Percentiles rank a stretch among this genome's conserved stretches.
Conservation (phyloP, 2,113 vertebrate genomes). For the Cercopithecus mona region DNA sequence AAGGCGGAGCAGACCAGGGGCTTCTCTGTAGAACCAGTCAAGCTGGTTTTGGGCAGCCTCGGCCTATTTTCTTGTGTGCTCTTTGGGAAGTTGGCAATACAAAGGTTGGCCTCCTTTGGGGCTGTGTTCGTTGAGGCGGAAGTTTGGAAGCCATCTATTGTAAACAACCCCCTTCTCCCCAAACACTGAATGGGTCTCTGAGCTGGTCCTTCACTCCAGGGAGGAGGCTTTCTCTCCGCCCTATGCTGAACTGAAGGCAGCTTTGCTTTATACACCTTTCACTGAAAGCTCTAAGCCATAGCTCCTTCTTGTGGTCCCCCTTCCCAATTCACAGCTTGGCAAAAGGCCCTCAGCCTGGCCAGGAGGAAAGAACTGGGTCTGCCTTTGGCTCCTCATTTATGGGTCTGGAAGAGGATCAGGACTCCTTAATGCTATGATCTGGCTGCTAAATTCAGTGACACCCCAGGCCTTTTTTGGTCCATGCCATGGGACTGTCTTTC, state of each 20-base stretch:
- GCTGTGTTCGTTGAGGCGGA: conserved; percentile 8
- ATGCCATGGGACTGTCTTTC: background rate
- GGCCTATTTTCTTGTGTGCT: conserved; percentile 66
- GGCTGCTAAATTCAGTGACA: background rate
- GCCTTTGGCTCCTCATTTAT: background rate
- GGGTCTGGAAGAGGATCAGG: background rate
- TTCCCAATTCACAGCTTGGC: background rate
- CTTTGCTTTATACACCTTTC: background rate
- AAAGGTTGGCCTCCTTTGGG: conserved; percentile 54
- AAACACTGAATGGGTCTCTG: background rate
- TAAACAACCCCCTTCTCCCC: conserved; percentile 17
- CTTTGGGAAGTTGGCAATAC: conserved; percentile 54
- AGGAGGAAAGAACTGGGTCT: background rate
- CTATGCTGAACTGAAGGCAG: background rate
- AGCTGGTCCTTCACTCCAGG: background rate
- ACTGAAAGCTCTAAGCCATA: background rate
- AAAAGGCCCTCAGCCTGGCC: background rate
- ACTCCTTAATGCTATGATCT: background rate
- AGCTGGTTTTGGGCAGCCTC: conserved; percentile 65
- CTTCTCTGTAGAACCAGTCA: conserved; percentile 74
- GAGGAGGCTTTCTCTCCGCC: background rate
- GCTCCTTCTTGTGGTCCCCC: background rate
- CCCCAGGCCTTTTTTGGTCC: background rate
- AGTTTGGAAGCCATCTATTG: background rate
- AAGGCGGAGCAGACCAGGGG: conserved; percentile 47